A percentile compares a stretch with the other conserved stretches of the same genome.
These are phyloP conservation scores for Cydia amplana DNA, from an alignment of 1,140 invertebrate genomes.

Conservation along the genomic window DNA sequence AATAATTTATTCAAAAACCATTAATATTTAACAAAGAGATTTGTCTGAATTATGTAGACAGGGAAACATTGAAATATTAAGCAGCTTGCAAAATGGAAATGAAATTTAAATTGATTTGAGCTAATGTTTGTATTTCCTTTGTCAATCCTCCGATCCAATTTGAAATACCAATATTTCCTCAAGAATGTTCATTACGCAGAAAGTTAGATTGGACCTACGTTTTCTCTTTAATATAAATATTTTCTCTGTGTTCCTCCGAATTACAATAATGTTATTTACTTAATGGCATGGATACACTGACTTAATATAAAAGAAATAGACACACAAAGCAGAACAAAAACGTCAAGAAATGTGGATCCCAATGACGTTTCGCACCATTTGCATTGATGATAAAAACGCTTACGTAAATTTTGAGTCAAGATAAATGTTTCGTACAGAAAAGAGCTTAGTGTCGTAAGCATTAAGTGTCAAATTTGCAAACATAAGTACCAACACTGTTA, in stretches of 20 bases:
- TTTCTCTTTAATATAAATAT: constrained; percentile 19
- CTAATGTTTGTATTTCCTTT: constrained; percentile 27
- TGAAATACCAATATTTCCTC: constrained; percentile 22
- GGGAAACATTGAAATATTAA: constrained; percentile 15
- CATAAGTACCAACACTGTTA: no score
- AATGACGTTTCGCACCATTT: no score
- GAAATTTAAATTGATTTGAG: constrained; percentile 5
- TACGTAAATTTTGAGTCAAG: no score
- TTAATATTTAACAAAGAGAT: neutral
- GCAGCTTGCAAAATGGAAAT: constrained; percentile 4
- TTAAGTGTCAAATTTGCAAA: no score
- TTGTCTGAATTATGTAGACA: neutral
- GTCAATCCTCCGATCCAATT: constrained; percentile 24
- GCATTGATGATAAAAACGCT: no score
- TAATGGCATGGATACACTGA: no score
- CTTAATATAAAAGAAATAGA: no score
- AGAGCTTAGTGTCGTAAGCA: no score
- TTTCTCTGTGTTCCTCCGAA: neutral
- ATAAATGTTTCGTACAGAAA: no score
- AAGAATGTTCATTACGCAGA: constrained; percentile 12
- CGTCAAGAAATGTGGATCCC: no score
- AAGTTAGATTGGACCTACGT: neutral
- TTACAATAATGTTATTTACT: neutral
- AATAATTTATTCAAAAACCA: neutral
- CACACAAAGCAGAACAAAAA: no score